These are phyloP conservation scores for Phoebastria nigripes DNA, from an alignment of 2,797 vertebrate species.

Conservation along the genomic window DNA sequence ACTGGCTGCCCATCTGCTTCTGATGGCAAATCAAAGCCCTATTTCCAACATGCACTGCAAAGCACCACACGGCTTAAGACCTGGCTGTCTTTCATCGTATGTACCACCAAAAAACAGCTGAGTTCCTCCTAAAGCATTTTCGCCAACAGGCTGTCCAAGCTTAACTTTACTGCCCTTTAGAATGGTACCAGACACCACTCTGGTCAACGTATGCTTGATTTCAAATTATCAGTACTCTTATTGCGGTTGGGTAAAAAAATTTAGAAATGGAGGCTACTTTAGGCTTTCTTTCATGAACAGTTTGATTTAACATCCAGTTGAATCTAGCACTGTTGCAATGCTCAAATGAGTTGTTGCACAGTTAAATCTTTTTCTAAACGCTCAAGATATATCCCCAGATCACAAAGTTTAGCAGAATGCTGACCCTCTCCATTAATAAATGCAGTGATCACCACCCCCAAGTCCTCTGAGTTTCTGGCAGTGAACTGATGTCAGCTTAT, in stretches of 20 bases:
- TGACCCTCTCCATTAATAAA: not conserved
- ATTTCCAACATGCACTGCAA: not conserved
- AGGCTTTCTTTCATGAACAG: not conserved
- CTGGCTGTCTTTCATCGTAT: not conserved
- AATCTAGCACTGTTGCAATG: not conserved
- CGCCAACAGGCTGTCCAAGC: not conserved
- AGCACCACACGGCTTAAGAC: not conserved
- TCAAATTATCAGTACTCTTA: not conserved
- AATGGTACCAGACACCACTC: not conserved
- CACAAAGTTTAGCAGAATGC: not conserved
- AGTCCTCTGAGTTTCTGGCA: not conserved
- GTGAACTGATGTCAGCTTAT: not conserved
- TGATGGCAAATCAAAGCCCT: not conserved
- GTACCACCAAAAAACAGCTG: not conserved
- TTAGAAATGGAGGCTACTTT: not conserved
- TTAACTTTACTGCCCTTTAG: not conserved
- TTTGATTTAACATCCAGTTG: not conserved
- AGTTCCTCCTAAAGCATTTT: not conserved
- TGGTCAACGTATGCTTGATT: not conserved
- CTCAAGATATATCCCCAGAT: not conserved
- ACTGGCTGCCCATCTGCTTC: constrained; percentile 16
- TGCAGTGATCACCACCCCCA: not conserved
- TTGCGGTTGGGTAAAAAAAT: not conserved
- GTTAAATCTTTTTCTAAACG: not conserved
- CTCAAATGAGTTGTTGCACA: not conserved